phyloP scores from a whole-genome alignment of 2,797 vertebrate species.

The Pagetopsis macropterus region DNA sequence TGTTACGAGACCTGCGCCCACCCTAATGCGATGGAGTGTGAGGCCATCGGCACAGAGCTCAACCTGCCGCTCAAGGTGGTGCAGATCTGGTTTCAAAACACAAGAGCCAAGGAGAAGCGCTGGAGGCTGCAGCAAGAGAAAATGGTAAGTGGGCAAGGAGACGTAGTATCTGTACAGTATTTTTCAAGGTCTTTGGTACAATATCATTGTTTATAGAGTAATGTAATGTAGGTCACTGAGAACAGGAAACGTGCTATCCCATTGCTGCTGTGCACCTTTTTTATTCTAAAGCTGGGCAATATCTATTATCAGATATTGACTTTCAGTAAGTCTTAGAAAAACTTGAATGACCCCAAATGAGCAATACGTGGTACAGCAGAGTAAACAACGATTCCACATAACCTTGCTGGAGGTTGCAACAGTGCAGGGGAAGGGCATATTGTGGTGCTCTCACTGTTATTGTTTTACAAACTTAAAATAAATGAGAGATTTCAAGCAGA shows the following conservation, averaged over 20 bases:
- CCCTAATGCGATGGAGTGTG: slow-evolving; percentile 92
- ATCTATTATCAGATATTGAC: background rate
- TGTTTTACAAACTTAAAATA: background rate
- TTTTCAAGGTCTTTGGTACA: background rate
- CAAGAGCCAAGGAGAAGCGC: slow-evolving; percentile 94
- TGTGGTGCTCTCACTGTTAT: background rate
- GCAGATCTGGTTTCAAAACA: slow-evolving; percentile 97
- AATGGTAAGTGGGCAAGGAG: slow-evolving; percentile 72
- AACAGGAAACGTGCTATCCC: background rate
- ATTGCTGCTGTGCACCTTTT: slow-evolving; percentile 2
- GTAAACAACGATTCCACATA: no score
- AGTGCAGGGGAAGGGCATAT: no score
- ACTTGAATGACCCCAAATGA: no score
- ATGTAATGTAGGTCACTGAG: background rate
- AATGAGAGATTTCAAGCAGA: background rate
- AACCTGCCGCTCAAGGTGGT: slow-evolving; percentile 92
- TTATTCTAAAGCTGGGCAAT: background rate
- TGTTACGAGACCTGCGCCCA: slow-evolving; percentile 94
- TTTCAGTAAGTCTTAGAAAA: background rate
- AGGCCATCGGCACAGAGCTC: slow-evolving; percentile 90
- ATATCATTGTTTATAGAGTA: background rate
- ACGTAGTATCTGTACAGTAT: background rate
- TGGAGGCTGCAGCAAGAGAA: slow-evolving; percentile 88
- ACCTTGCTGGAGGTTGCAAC: no score
- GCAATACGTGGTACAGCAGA: no score